phyloP scores from a whole-genome alignment of 2,888 invertebrate species.

The Epicampocera succincta region DNA sequence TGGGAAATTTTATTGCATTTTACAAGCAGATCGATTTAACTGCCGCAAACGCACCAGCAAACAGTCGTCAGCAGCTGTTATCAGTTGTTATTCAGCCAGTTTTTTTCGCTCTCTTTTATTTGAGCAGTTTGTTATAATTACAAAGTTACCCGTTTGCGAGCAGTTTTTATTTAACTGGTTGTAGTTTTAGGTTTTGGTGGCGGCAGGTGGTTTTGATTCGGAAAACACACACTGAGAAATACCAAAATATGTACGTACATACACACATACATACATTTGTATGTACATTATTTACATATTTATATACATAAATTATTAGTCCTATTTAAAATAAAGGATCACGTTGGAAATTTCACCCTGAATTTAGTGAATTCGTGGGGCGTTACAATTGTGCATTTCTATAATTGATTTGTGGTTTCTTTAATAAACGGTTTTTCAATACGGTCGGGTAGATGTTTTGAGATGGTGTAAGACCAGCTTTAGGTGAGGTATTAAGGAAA shows the following conservation, averaged over 20 bases:
- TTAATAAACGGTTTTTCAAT: too few relatives aligned
- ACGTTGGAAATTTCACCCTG: constrained; percentile 12
- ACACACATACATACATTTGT: not conserved
- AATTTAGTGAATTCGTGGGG: constrained; percentile 44
- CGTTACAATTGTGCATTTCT: constrained; percentile 50
- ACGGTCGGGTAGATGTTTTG: too few relatives aligned
- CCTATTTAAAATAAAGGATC: constrained; percentile 32
- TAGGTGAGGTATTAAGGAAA: too few relatives aligned
- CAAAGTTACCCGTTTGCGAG: constrained; percentile 12
- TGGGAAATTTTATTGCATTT: constrained; percentile 47
- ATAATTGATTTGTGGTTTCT: constrained; percentile 66
- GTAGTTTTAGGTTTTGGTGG: constrained; percentile 53
- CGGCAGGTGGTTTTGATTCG: constrained; percentile 61
- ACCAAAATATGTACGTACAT: not conserved
- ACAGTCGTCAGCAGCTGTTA: constrained; percentile 68
- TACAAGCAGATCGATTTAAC: constrained; percentile 36
- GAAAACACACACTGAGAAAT: constrained; percentile 16
- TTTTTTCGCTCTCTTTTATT: not conserved
- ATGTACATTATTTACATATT: constrained; percentile 56
- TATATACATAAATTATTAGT: constrained; percentile 33
- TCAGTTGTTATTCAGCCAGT: constrained; percentile 47
- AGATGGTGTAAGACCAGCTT: too few relatives aligned
- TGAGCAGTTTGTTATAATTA: constrained; percentile 43
- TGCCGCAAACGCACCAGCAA: not conserved
- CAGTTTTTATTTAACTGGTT: constrained; percentile 27